A percentile compares a stretch with the other conserved stretches of the same genome.
These are phyloP conservation scores for Oxystoma pomonae DNA, from an alignment of 2,888 invertebrate genomes.

Conservation along the genomic window DNA sequence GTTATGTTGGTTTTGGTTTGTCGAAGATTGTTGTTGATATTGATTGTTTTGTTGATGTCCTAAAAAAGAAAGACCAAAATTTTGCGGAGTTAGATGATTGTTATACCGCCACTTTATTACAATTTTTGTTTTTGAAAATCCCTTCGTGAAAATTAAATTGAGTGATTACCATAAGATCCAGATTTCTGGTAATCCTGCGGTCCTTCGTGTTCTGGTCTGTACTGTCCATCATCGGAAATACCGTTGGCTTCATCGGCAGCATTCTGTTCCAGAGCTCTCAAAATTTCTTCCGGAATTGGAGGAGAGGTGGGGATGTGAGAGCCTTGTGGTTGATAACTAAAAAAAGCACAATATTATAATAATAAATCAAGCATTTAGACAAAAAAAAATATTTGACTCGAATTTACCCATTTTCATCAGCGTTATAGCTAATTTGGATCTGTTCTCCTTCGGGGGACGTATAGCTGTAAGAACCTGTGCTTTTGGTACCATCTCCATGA, in stretches of 20 bases:
- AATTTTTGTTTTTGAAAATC: too few relatives aligned
- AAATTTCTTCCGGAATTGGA: slow-evolving; percentile 56
- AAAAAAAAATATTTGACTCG: too few relatives aligned
- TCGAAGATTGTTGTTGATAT: not conserved
- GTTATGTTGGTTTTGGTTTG: not conserved
- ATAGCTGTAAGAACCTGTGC: slow-evolving; percentile 34
- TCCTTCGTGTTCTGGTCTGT: slow-evolving; percentile 20
- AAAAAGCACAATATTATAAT: not conserved
- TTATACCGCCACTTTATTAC: too few relatives aligned
- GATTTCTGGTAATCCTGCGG: not conserved
- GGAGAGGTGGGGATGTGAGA: slow-evolving; percentile 57
- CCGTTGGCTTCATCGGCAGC: slow-evolving; percentile 35
- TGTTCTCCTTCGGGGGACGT: slow-evolving; percentile 38
- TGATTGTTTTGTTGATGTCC: not conserved
- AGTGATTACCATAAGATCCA: too few relatives aligned
- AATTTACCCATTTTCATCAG: slow-evolving; percentile 55
- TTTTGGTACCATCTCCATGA: slow-evolving; percentile 28
- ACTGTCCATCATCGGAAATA: slow-evolving; percentile 31
- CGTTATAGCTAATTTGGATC: slow-evolving; percentile 50
- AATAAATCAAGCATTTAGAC: too few relatives aligned
- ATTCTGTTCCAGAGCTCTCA: slow-evolving; percentile 40
- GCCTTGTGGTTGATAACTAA: slow-evolving; percentile 47
- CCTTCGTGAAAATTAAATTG: too few relatives aligned
- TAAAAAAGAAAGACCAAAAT: not conserved
- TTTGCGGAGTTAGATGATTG: too few relatives aligned